Base-by-base conservation (phyloP, 92 coral and sea anemone genomes). In the Micromussa lordhowensis region DNA sequence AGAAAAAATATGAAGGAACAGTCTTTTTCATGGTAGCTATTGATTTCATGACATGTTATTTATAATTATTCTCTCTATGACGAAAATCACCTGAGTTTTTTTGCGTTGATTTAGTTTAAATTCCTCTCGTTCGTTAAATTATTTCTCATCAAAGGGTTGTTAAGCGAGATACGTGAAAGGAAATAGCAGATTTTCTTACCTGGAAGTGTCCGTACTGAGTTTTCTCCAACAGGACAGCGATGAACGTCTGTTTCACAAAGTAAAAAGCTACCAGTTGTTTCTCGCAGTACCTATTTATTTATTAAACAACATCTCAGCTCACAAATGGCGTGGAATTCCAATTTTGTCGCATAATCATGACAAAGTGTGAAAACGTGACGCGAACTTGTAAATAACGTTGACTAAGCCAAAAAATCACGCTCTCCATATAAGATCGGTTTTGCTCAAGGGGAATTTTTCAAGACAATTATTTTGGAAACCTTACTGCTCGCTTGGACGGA, bases 261-360 rank as follows among this genome's bases (percentile, higher is more conserved):
- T 21, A n/a, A 68, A 82, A 85, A 31, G 77, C 40, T 38, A 86
- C 89, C 89, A 78, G 89, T 77, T 53, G 69, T 70, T 72, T 14
- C 58, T 35, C 26, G 57, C 55, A 22, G 59, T 68, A 68, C 77
- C 83, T 77, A 40, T 63, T 86, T 77, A 86, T 86, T 77, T 86
- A 86, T 86, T 86, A 86, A 86, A 86, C 83, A 86, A 68, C 69
- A 86, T 77, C 80, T 86, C 89, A 86, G 83, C 74, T 61, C 70
- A 73, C 66, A 36, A 48, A 77, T 86, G 77, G 48, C 83, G 71
- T 61, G 68, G 64, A 63, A 86, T 86, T 86, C 89, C 89, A 61
- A 63, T 86, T 86, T 64, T 86, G 83, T 86, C 83, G 89, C 89
- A 86, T 86, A 86, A 86, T 86, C 64, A 49, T 49, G 66, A 78